phyloP scores from a whole-genome alignment of 2,888 invertebrate genomes.

The Cheilosia grossa region DNA sequence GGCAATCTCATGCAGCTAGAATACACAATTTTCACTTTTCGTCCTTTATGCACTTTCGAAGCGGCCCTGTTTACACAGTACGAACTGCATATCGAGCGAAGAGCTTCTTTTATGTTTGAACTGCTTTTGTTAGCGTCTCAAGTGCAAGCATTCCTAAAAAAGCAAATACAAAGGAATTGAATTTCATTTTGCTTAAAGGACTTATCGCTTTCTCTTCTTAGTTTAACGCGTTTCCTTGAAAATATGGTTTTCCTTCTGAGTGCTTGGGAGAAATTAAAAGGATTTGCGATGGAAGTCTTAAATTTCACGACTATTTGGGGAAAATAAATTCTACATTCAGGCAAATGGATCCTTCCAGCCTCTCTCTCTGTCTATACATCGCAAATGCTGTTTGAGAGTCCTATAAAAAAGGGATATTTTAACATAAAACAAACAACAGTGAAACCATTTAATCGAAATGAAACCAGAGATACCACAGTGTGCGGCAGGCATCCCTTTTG shows the following conservation, averaged over 20 bases:
- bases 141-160: conserved; percentile 15
- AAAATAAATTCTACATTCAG: conserved; percentile 10
- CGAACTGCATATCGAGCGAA: not conserved
- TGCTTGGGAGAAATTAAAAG: conserved; percentile 22
- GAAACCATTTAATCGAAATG: conserved; percentile 40
- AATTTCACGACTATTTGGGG: conserved; percentile 43
- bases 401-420: conserved; percentile 40
- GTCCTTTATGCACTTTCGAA: not conserved
- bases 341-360: too few species aligned
- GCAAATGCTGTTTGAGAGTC: conserved; percentile 22
- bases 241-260: conserved; percentile 6
- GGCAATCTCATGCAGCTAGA: conserved; percentile 48
- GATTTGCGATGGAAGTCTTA: conserved; percentile 7
- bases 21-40: conserved; percentile 20
- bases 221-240: conserved; percentile 9
- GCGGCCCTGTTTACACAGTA: not conserved
- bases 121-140: conserved; percentile 23
- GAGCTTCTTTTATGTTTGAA: conserved; percentile 22
- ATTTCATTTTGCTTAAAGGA: conserved; percentile 26
- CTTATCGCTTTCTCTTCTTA: not conserved
- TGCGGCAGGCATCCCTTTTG: conserved; percentile 7
- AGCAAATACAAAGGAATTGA: conserved; percentile 23
- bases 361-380: conserved; percentile 1
- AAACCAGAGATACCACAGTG: conserved; percentile 24
- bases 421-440: conserved; percentile 41